Evolutionary conservation across 1,140 invertebrate species (phyloP).

Genomic region (Zeugodacus cucurbitae): DNA sequence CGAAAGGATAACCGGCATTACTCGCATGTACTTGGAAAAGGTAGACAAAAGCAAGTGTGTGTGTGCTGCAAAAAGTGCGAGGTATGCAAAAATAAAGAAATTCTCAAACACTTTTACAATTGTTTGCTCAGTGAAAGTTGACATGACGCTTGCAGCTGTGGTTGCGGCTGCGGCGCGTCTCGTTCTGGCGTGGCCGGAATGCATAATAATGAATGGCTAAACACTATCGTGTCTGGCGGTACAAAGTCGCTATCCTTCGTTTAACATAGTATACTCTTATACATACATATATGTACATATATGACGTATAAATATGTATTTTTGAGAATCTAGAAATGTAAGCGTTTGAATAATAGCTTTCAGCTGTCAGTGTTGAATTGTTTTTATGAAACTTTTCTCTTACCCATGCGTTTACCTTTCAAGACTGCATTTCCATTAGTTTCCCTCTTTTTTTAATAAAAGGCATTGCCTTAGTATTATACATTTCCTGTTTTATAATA

Average conservation of each 20-base stretch:
- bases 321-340: too few relatives aligned
- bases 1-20: neutral
- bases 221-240: neutral
- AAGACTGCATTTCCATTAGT: too few relatives aligned
- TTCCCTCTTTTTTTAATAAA: too few relatives aligned
- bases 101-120: neutral
- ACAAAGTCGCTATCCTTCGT: neutral
- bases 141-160: conserved; percentile 12
- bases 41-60: neutral
- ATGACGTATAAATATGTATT: too few relatives aligned
- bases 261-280: too few relatives aligned
- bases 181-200: neutral
- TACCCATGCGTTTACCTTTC: neutral
- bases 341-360: too few relatives aligned
- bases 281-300: too few relatives aligned
- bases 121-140: conserved; percentile 35
- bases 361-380: too few relatives aligned
- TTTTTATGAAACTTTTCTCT: too few relatives aligned
- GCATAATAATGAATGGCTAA: neutral
- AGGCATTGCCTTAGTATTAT: too few relatives aligned
- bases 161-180: neutral
- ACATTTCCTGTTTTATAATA: too few relatives aligned
- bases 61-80: neutral
- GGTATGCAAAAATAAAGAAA: conserved; percentile 28
- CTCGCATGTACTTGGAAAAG: neutral